Evolutionary conservation across 2,888 invertebrate genomes (phyloP), one percentile per base, ranked within the genome.

Genomic region (Conops quadrifasciatus): DNA sequence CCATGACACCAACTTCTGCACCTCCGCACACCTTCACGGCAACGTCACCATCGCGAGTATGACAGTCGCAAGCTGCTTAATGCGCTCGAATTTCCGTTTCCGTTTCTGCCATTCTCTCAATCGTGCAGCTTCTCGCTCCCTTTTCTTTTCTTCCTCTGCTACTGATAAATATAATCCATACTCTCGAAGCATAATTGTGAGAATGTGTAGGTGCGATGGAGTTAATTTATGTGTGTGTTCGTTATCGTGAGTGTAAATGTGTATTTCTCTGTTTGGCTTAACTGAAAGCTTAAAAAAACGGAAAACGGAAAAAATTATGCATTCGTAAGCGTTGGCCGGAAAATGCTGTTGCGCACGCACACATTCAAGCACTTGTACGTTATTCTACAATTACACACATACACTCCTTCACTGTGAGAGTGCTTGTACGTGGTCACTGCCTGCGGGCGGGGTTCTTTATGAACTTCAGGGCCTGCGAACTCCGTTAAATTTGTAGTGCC

Each of bases 1-100:
- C 70, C 71, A 67, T 28, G 30, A 68, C 60, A 60, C 59, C 30
- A 49, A 68, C 21, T 60, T 51, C 60, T 49, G 24, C 30, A n/a
- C n/a, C n/a, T 21, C 7, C 67, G 58, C 67, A n/a, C n/a, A 67
- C 58, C 21, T 11, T 24, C 56, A 24, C 58, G 58, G 45, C 15
- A 26, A 5, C 19, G n/a, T 16, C 43, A 16, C 43, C 28, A 56
- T 56, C 43, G 24, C 47, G 11, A 64, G 49, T 13, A 16, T 49
- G 64, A 65, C 64, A 65, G 49, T 49, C 64, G 19, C 24, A 65
- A 47, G 64, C 64, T 49, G 49, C 26, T 65, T 49, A 26, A 51
- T 28, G 47, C 47, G 49, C 49, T 47, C 49, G 49, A 16, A 49
- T 65, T 65, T 65, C 64, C 64, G 64, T 24, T 65, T 63, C 47